These are phyloP conservation scores for Thalassarche chlororhynchos DNA, from an alignment of 2,113 vertebrate species.

Conservation along the genomic window DNA sequence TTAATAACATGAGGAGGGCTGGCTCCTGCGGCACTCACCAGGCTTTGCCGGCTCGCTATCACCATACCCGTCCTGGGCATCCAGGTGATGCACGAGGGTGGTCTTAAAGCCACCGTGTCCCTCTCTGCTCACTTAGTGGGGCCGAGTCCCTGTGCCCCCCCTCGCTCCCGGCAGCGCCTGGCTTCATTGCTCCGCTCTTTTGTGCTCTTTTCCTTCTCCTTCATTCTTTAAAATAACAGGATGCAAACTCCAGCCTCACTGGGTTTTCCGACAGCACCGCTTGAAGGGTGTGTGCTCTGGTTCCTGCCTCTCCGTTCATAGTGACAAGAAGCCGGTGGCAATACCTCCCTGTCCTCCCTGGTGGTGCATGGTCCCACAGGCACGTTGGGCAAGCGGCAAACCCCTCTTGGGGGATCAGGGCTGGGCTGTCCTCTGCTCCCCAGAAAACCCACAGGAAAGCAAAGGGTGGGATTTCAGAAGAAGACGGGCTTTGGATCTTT, in stretches of 20 bases:
- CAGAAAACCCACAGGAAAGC: neutral
- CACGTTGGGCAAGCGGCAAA: neutral
- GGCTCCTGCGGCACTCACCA: accelerated
- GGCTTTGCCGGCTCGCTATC: accelerated
- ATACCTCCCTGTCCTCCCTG: neutral
- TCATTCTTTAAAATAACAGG: neutral
- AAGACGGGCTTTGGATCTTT: neutral
- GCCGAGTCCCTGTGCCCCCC: neutral
- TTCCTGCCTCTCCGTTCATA: accelerated
- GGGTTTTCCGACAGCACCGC: neutral
- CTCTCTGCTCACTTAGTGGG: neutral
- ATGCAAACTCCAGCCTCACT: neutral
- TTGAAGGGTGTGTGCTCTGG: neutral
- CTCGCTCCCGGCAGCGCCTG: accelerated
- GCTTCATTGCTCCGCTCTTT: neutral
- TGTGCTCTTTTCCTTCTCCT: neutral
- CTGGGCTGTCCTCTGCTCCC: neutral
- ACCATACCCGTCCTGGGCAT: accelerated
- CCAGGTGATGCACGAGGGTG: neutral
- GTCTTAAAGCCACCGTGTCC: neutral
- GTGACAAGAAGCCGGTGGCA: neutral
- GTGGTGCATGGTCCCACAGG: neutral
- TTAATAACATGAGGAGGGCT: neutral
- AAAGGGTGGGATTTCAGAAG: neutral
- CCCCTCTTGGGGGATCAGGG: accelerated